Evolutionary conservation across 2,888 invertebrate species (phyloP).

Genomic region (Orthonychiurus folsomi): DNA sequence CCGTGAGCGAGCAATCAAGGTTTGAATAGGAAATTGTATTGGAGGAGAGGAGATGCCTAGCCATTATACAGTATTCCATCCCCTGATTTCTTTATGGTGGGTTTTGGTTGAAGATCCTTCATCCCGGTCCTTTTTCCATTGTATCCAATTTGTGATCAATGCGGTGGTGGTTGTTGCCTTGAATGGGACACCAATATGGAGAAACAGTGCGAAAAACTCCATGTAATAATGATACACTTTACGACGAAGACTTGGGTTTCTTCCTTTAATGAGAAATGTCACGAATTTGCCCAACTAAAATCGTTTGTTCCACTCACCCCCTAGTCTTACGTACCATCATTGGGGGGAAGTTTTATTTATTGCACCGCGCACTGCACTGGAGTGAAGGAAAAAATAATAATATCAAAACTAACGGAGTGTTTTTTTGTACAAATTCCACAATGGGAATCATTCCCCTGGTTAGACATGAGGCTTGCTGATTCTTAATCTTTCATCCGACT

Average conservation of each 20-base stretch:
- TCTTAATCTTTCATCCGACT: not conserved
- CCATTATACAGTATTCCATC: not conserved
- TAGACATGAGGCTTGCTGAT: not conserved
- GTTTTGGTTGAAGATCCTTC: no score
- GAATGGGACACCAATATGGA: no score
- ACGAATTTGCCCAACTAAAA: constrained; percentile 1
- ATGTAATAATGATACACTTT: not conserved
- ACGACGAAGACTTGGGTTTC: no score
- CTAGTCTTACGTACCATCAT: not conserved
- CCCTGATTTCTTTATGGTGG: not conserved
- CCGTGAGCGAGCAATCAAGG: not conserved
- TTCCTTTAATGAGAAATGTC: not conserved
- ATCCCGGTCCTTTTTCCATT: no score
- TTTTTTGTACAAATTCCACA: not conserved
- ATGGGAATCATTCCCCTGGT: not conserved
- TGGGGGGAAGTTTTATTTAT: no score
- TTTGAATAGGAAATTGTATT: no score
- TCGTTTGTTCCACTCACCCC: not conserved
- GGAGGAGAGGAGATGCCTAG: not conserved
- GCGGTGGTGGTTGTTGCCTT: not conserved
- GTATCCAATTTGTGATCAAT: not conserved
- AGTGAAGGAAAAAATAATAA: not conserved
- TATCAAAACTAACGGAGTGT: not conserved
- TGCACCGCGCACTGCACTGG: no score
- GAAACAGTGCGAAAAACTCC: no score